Conservation (phyloP, 1,140 invertebrate genomes). For the Drosophila saltans region DNA sequence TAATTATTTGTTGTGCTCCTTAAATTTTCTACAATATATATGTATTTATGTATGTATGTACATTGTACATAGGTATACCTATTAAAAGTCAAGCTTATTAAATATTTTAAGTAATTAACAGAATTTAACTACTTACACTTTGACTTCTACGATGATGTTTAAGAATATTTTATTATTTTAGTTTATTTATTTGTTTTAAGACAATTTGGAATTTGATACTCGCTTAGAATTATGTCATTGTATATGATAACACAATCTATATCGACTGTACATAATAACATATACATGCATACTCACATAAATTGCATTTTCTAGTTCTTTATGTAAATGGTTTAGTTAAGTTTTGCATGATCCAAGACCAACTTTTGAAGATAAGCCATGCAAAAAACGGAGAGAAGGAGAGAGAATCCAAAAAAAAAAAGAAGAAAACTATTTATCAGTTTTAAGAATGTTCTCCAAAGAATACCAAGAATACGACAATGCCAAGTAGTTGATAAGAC, state of each 20-base stretch:
- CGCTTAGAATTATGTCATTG: not conserved
- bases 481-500: not conserved
- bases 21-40: not conserved
- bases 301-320: not conserved
- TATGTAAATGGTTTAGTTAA: not conserved
- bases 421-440: not conserved
- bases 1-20: conserved; percentile 1
- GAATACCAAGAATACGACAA: not conserved
- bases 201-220: not conserved
- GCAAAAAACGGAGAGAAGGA: not conserved
- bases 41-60: not conserved
- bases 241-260: not conserved
- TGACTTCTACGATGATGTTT: not conserved
- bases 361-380: conserved; percentile 18
- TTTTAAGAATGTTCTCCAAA: not conserved
- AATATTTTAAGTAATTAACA: not conserved
- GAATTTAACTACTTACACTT: not conserved
- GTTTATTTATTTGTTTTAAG: not conserved
- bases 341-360: conserved; percentile 16
- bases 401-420: not conserved
- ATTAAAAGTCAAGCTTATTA: conserved; percentile 12
- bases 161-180: not conserved
- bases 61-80: not conserved
- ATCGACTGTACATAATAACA: not conserved
- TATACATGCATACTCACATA: not conserved